A percentile compares a stretch with the other conserved stretches of the same genome.
Evolutionary conservation across 2,113 vertebrate species (phyloP).

Genomic region (Todiramphus chloris): DNA sequence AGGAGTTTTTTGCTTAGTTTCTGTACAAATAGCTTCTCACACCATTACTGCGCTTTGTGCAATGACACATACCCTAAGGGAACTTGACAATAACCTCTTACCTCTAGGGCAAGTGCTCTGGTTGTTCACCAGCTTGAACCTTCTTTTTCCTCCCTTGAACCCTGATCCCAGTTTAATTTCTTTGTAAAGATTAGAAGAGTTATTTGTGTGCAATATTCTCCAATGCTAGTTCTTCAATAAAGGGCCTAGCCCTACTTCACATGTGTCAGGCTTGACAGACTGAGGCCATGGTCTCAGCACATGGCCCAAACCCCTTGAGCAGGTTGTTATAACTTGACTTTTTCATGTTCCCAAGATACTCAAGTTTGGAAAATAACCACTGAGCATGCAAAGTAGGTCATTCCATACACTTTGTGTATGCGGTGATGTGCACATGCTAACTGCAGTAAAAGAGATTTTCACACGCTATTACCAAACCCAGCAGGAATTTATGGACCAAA

Average conservation of each 20-base stretch:
- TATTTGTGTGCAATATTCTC: neutral
- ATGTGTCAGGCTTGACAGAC: neutral
- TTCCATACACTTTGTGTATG: neutral
- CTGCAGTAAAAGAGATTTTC: neutral
- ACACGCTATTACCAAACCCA: neutral
- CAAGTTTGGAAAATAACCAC: neutral
- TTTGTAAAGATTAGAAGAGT: neutral
- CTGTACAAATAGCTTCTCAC: neutral
- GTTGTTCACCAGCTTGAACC: neutral
- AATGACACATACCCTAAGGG: neutral
- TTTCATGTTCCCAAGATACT: neutral
- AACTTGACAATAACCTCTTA: neutral
- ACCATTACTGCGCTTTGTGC: neutral
- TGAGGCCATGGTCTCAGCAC: neutral
- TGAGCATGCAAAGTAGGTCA: neutral
- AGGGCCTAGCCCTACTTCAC: neutral
- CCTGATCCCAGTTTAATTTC: neutral
- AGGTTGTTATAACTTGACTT: neutral
- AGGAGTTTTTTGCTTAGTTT: neutral
- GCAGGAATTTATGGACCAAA: neutral
- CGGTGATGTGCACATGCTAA: neutral
- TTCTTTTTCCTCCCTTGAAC: neutral
- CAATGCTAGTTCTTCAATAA: neutral
- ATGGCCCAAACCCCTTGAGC: neutral
- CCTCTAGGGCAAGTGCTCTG: neutral